Conservation (phyloP, 2,888 invertebrate species). For the Microplitis manilae region DNA sequence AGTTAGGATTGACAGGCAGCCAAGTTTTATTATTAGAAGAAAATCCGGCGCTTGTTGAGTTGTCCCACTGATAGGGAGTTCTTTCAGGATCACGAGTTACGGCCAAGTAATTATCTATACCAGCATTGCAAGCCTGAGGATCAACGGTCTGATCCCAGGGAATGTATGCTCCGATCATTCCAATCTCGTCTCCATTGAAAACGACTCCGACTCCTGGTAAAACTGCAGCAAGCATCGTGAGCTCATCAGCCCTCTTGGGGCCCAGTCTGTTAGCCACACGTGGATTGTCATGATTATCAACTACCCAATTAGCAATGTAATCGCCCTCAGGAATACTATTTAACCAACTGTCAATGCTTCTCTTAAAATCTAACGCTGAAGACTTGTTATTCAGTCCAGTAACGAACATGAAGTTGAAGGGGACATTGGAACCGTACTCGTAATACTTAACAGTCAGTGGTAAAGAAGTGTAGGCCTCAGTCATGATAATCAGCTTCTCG, state of each 20-base stretch:
- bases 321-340: constrained; percentile 73
- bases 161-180: constrained; percentile 79
- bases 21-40: constrained; percentile 75
- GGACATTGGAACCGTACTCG: constrained; percentile 69
- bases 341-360: constrained; percentile 75
- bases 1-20: constrained; percentile 80
- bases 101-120: constrained; percentile 74
- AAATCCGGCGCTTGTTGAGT: constrained; percentile 76
- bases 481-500: constrained; percentile 74
- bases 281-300: constrained; percentile 75
- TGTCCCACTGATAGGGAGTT: constrained; percentile 80
- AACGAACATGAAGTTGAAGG: constrained; percentile 80
- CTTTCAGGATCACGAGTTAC: constrained; percentile 68
- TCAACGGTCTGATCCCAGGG: constrained; percentile 78
- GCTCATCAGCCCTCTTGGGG: constrained; percentile 71
- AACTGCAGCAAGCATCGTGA: constrained; percentile 76
- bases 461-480: constrained; percentile 76
- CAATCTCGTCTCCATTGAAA: constrained; percentile 90
- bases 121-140: constrained; percentile 78
- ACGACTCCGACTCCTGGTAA: constrained; percentile 78
- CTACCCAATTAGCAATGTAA: constrained; percentile 81
- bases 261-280: constrained; percentile 73
- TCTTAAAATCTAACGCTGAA: constrained; percentile 73
- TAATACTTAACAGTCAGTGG: constrained; percentile 76
- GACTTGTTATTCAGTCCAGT: constrained; percentile 68